Evolutionary conservation across 1,140 invertebrate species (phyloP), one percentile per base, ranked within the genome.

Genomic region (Ladona fulva): DNA sequence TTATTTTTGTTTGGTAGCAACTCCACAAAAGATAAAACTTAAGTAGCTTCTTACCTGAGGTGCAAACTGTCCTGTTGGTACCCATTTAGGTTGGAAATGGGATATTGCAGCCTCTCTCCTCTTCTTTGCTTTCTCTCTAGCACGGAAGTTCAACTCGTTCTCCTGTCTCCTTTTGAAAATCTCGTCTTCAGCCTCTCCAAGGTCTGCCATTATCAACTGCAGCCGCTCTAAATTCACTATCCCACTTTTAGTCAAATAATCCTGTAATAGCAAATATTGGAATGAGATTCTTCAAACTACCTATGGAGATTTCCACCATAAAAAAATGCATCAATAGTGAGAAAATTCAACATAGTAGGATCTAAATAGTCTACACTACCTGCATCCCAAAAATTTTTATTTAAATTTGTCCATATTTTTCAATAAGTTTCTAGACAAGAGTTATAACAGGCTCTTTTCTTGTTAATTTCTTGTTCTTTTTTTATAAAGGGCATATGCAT

Each of bases 161-260:
- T 94, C 88, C 86, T 98, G 95, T 19, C 95, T 85, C 77, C 92
- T 93, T 83, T 94, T 95, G 84, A 99, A 99, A 81, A 99, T 99
- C 86, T 98, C 94, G 88, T 99, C 98, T 85, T 99, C 98, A 5
- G 93, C 92, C 84, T 93, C 89, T 0, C 98, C 98, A 37, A 99
- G 87, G 84, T 98, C 95, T 74, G 90, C 89, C 92, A 99, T 92
- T 25, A 99, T 98, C 78, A 97, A 84, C 86, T 99, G 96, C 25
- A 99, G 97, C 78, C 97, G 88, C 78, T 94, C 91, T 74, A 99
- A 87, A 85, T 97, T 93, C 1, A 99, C 96, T 80, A 96, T 91
- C 0, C 98, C 98, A 80, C 93, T 97, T 81, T 98, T 91, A 0
- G 97, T 99, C 66, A 99, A 87, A 87, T 94, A 99, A n/a, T 95